Conservation (phyloP, 2,888 invertebrate species). For the Beris chalybata region DNA sequence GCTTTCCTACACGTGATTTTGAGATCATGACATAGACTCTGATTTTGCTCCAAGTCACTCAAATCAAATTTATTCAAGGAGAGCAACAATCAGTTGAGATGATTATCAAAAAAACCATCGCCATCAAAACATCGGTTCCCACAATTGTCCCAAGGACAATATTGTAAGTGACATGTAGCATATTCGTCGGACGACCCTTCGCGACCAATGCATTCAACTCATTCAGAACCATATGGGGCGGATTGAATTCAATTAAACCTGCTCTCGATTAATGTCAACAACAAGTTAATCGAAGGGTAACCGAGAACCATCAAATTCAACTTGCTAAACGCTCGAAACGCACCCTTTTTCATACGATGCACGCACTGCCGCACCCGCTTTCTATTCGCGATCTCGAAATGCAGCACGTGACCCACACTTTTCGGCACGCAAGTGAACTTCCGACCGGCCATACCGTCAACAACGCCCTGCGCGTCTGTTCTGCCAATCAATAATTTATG, state of each 20-base stretch:
- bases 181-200: constrained; percentile 35
- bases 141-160: constrained; percentile 40
- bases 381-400: constrained; percentile 4
- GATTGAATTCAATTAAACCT: constrained; percentile 36
- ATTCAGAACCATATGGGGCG: constrained; percentile 37
- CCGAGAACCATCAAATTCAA: constrained; percentile 28
- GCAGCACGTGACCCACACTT: constrained; percentile 40
- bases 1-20: too few species aligned
- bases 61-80: too few species aligned
- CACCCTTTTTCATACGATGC: constrained; percentile 35
- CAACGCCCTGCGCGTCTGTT: constrained; percentile 6
- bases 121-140: constrained; percentile 36
- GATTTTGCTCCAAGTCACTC: too few species aligned
- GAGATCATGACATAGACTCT: too few species aligned
- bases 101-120: constrained; percentile 1
- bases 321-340: constrained; percentile 40
- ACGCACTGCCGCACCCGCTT: constrained; percentile 24
- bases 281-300: constrained; percentile 38
- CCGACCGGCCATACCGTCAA: constrained; percentile 5
- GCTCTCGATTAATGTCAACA: constrained; percentile 33
- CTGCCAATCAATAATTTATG: constrained; percentile 23
- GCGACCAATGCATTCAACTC: constrained; percentile 18
- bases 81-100: background rate
- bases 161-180: constrained; percentile 42
- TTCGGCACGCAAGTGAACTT: constrained; percentile 30